Evolutionary conservation across 2,113 vertebrate species (phyloP).

Genomic region (Danio rerio): GRCz12tu NC_133176.1:15021001-15021500

Average conservation of each 20-base stretch:
- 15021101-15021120: background rate
- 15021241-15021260: constrained; percentile 46
- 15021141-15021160: background rate
- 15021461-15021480: constrained; percentile 32
- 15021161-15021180: constrained; percentile 1
- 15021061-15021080: background rate
- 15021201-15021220: constrained; percentile 2
- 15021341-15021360: constrained; percentile 13
- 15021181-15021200: constrained; percentile 51
- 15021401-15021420: constrained; percentile 34
- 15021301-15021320: background rate
- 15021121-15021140: background rate
- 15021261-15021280: background rate
- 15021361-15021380: constrained; percentile 45
- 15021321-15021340: background rate
- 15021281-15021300: constrained; percentile 31
- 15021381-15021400: constrained; percentile 50
- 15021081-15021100: background rate
- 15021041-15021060: background rate
- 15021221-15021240: constrained; percentile 44
- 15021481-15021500: background rate
- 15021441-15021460: constrained; percentile 27
- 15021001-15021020: background rate
- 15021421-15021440: constrained; percentile 33
- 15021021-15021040: background rate